Evolutionary conservation across 2,797 vertebrate species (phyloP).

Genomic region (Anas bahamensis): DNA sequence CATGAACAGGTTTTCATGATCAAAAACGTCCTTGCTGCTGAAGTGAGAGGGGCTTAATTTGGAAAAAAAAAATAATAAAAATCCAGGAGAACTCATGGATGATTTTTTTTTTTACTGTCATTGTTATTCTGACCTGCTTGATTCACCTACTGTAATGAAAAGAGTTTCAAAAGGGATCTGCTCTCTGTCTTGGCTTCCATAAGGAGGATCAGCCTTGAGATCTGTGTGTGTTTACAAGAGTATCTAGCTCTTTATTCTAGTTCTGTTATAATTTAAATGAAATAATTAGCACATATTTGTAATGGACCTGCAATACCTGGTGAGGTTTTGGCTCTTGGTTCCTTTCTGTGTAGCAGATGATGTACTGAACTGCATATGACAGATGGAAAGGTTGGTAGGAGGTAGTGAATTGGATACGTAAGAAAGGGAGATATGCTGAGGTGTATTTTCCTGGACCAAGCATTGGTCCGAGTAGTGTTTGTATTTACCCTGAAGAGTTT

Average conservation of each 20-base stretch:
- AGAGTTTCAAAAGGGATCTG: background rate
- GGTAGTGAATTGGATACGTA: background rate
- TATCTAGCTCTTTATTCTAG: background rate
- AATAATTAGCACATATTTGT: background rate
- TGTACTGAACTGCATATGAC: background rate
- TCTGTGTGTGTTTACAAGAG: background rate
- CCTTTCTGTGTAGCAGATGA: background rate
- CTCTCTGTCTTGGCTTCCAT: background rate
- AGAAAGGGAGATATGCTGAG: background rate
- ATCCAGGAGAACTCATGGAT: background rate
- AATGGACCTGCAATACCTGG: background rate
- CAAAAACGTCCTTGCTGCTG: background rate
- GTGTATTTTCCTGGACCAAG: background rate
- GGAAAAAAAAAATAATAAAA: background rate
- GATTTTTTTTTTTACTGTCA: rapidly evolving
- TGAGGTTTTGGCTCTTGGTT: background rate
- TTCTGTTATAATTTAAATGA: background rate
- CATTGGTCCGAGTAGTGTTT: background rate
- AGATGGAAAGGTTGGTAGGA: background rate
- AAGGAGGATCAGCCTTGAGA: background rate
- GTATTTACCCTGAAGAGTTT: background rate
- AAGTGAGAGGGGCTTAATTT: background rate
- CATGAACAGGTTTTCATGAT: background rate
- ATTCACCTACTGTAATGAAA: background rate
- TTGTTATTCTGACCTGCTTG: background rate